phyloP scores from a whole-genome alignment of 2,888 invertebrate species.

The Hipparchia semele region DNA sequence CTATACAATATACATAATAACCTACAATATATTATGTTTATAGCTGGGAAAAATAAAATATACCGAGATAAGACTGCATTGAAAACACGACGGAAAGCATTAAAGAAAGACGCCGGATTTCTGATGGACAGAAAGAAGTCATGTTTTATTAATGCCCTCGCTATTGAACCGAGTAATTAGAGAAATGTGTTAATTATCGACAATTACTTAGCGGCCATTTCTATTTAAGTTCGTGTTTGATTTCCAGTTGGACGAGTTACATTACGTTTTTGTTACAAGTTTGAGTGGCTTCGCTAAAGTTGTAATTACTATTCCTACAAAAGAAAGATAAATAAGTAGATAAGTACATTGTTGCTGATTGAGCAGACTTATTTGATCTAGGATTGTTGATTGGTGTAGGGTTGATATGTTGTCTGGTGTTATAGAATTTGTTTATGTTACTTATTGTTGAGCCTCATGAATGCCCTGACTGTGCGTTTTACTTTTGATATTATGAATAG shows the following conservation, averaged over 20 bases:
- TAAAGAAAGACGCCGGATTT: constrained; percentile 9
- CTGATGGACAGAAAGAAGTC: constrained; percentile 9
- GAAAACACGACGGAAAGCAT: background rate
- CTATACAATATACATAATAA: too few relatives aligned
- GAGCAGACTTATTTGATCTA: too few relatives aligned
- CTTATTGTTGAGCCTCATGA: too few relatives aligned
- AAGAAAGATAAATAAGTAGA: background rate
- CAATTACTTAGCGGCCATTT: constrained; percentile 20
- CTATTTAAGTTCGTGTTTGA: constrained; percentile 10
- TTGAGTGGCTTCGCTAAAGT: background rate
- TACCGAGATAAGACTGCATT: background rate
- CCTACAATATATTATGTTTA: background rate
- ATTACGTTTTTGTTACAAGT: background rate
- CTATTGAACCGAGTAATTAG: constrained; percentile 25
- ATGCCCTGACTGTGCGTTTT: too few relatives aligned
- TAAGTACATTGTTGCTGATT: background rate
- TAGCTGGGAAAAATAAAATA: background rate
- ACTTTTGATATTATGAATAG: too few relatives aligned
- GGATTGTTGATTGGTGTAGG: too few relatives aligned
- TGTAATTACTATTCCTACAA: background rate
- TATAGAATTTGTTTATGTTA: too few relatives aligned
- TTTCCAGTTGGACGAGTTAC: constrained; percentile 15
- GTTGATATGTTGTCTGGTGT: too few relatives aligned
- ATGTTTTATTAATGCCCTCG: constrained; percentile 21
- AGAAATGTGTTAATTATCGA: constrained; percentile 24